A percentile compares a stretch with the other conserved stretches of the same genome.
Conservation (phyloP, 2,797 vertebrate species). For the Hippopotamyrus pictus region DNA sequence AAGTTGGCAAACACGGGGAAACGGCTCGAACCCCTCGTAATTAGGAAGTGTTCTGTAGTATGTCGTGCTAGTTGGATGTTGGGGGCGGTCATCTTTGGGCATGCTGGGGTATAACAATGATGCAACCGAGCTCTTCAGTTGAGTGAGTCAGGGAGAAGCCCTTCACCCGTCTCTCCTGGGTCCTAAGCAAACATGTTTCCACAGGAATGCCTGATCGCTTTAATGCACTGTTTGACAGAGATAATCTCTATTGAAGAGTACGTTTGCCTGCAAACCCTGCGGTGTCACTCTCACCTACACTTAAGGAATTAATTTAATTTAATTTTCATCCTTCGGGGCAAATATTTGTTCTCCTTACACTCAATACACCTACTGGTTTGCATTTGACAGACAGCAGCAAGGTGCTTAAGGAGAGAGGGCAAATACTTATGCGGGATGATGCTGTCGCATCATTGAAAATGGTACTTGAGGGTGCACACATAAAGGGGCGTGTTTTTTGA, state of each 20-base stretch:
- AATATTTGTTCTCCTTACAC: neutral
- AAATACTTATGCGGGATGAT: neutral
- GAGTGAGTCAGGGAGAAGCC: conserved; percentile 19
- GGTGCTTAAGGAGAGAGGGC: neutral
- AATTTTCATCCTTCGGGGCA: neutral
- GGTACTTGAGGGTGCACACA: neutral
- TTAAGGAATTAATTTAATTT: neutral
- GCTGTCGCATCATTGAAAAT: neutral
- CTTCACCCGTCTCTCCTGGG: conserved; percentile 23
- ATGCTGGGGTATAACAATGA: conserved; percentile 17
- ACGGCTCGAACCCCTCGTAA: neutral
- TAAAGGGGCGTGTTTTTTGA: neutral
- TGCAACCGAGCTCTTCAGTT: conserved; percentile 18
- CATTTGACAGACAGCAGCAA: neutral
- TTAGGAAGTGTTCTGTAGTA: neutral
- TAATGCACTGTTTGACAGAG: neutral
- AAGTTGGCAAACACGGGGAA: neutral
- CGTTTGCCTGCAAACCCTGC: neutral
- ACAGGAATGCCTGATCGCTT: neutral
- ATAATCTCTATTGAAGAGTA: neutral
- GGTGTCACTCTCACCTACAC: neutral
- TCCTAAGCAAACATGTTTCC: conserved; percentile 19
- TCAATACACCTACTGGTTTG: neutral
- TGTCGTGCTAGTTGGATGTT: neutral
- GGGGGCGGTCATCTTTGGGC: conserved; percentile 2